Evolutionary conservation across 2,888 invertebrate species (phyloP).

Genomic region (Noctua janthina): DNA sequence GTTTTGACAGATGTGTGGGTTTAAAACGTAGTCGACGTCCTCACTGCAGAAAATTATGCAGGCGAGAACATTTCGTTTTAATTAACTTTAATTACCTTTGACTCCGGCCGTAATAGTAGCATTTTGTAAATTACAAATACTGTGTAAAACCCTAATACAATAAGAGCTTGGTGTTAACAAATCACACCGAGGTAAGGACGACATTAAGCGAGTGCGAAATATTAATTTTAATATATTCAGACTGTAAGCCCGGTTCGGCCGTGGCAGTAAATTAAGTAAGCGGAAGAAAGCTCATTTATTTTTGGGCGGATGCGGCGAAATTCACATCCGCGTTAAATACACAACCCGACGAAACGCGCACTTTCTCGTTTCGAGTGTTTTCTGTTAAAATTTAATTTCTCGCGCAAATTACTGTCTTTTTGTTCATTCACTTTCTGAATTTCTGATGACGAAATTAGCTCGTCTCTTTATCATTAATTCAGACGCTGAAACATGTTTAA

Average conservation of each 20-base stretch:
- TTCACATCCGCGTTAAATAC: slow-evolving; percentile 90
- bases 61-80: slow-evolving; percentile 62
- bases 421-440: slow-evolving; percentile 87
- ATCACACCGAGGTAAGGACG: slow-evolving; percentile 79
- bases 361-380: slow-evolving; percentile 86
- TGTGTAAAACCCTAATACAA: slow-evolving; percentile 72
- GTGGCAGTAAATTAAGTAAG: slow-evolving; percentile 89
- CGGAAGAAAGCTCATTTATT: slow-evolving; percentile 90
- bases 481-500: slow-evolving; percentile 78
- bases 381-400: slow-evolving; percentile 88
- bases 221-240: slow-evolving; percentile 89
- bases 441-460: slow-evolving; percentile 83
- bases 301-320: slow-evolving; percentile 89
- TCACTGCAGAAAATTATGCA: slow-evolving; percentile 60
- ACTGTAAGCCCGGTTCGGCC: slow-evolving; percentile 82
- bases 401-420: slow-evolving; percentile 88
- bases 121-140: slow-evolving; percentile 68
- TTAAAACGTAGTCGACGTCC: slow-evolving; percentile 47
- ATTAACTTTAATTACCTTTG: slow-evolving; percentile 65
- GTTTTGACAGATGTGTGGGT: slow-evolving; percentile 51
- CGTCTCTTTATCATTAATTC: slow-evolving; percentile 81
- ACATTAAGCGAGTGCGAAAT: slow-evolving; percentile 85
- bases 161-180: slow-evolving; percentile 82
- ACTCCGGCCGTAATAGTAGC: slow-evolving; percentile 63
- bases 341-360: slow-evolving; percentile 84